These are phyloP conservation scores for Crotalus tigris DNA, from an alignment of 2,113 vertebrate species.

Conservation along the genomic window DNA sequence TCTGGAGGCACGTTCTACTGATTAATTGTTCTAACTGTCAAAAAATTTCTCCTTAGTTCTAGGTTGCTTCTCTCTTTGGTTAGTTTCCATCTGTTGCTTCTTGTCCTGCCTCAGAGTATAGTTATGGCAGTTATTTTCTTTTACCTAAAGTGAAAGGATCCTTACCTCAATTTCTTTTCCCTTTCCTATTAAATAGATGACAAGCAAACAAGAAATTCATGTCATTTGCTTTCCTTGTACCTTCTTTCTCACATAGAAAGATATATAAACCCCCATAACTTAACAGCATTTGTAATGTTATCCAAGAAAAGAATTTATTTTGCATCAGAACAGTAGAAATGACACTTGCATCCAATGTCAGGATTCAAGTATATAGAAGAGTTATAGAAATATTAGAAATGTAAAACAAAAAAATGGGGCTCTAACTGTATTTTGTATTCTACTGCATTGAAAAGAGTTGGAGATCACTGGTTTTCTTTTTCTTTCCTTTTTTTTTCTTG, in stretches of 20 bases:
- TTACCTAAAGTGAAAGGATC: not conserved
- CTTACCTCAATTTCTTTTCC: not conserved
- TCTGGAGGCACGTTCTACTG: too few relatives aligned
- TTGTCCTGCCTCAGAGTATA: too few relatives aligned
- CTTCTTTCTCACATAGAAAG: not conserved
- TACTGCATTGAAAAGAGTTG: not conserved
- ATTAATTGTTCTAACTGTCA: too few relatives aligned
- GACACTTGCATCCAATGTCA: not conserved
- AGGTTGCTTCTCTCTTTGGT: too few relatives aligned
- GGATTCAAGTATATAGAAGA: not conserved
- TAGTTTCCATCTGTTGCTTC: too few relatives aligned
- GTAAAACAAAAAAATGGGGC: not conserved
- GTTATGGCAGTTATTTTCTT: not conserved
- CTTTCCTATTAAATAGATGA: not conserved
- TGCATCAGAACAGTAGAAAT: not conserved
- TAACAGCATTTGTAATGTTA: not conserved
- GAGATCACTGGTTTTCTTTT: not conserved
- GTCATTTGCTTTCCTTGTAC: not conserved
- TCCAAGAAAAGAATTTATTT: not conserved
- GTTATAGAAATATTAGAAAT: not conserved
- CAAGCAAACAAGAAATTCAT: not conserved
- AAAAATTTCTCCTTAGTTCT: too few relatives aligned
- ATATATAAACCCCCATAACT: not conserved
- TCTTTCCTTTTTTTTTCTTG: not conserved
- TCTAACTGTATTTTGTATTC: not conserved